Conservation (phyloP, 2,113 vertebrate genomes). For the Cynopterus brachyotis region DNA sequence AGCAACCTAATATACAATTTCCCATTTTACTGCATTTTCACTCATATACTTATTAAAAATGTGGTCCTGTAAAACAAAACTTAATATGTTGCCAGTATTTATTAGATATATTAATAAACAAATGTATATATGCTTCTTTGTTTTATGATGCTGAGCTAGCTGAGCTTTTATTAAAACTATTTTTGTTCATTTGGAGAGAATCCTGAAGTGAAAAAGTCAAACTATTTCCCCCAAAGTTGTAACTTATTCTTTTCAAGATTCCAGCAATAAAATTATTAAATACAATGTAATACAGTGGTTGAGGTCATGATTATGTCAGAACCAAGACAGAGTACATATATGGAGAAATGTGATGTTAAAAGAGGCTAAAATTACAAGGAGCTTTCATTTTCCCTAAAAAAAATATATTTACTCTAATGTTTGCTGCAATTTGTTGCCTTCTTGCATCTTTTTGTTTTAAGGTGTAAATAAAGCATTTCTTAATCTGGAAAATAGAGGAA, state of each 20-base stretch:
- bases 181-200: background rate
- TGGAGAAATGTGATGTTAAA: background rate
- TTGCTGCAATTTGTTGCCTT: background rate
- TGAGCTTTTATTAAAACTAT: background rate
- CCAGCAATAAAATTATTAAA: background rate
- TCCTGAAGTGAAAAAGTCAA: background rate
- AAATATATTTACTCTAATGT: background rate
- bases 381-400: background rate
- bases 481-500: background rate
- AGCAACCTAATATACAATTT: background rate
- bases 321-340: background rate
- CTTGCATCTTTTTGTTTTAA: background rate
- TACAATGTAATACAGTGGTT: background rate
- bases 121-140: background rate
- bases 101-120: background rate
- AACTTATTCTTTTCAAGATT: background rate
- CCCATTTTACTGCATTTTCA: background rate
- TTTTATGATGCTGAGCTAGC: background rate
- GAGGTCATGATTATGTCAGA: background rate
- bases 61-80: background rate
- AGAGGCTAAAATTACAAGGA: background rate
- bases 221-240: background rate
- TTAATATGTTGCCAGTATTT: background rate
- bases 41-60: background rate
- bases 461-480: background rate